A percentile compares a stretch with the other conserved stretches of the same genome.
Conservation (phyloP, 2,113 vertebrate species). For the Xenus cinereus region DNA sequence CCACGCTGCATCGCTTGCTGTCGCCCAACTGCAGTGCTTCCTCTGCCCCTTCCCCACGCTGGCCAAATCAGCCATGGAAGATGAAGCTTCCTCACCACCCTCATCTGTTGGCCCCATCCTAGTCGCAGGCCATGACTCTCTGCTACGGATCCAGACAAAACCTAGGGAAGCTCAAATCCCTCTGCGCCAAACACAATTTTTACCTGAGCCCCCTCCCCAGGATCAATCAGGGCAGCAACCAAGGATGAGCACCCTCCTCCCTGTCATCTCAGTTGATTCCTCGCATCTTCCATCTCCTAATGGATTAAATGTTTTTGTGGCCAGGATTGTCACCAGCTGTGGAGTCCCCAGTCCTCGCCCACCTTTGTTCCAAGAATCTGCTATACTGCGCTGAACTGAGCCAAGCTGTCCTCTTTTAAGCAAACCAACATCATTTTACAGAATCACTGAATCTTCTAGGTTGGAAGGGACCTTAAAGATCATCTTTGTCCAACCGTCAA, state of each 20-base stretch:
- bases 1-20: rapidly evolving
- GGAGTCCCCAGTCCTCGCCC: not conserved
- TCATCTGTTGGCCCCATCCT: not conserved
- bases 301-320: not conserved
- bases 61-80: not conserved
- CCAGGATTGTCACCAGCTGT: not conserved
- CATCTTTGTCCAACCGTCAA: too few relatives aligned
- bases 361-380: not conserved
- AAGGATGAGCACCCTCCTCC: not conserved
- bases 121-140: not conserved
- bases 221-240: not conserved
- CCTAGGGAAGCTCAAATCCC: not conserved
- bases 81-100: not conserved
- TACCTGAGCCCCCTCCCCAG: not conserved
- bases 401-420: not conserved
- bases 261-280: not conserved
- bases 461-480: too few relatives aligned
- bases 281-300: not conserved
- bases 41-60: not conserved
- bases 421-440: not conserved
- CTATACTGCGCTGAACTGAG: not conserved
- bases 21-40: rapidly evolving
- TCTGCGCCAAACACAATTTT: rapidly evolving
- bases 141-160: not conserved
- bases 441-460: too few relatives aligned